Percentiles rank a stretch among this genome's conserved stretches.
These are phyloP conservation scores for Rhinogobio ventralis DNA, from an alignment of 2,797 vertebrate genomes.

Conservation along the genomic window DNA sequence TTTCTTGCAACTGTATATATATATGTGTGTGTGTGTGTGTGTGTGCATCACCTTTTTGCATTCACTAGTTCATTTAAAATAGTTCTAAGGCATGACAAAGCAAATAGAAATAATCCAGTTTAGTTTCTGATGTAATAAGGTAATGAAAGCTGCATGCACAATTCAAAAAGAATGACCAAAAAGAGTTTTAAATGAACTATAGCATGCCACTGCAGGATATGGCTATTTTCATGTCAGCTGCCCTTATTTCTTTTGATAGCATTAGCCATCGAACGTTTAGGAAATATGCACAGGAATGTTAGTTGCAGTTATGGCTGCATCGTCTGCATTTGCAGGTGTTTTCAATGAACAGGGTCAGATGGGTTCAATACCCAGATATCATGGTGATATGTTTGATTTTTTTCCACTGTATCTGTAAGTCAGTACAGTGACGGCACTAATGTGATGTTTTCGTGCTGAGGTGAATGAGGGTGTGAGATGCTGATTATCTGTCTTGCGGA, in stretches of 20 bases:
- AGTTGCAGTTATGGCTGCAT: background rate
- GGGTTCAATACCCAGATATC: background rate
- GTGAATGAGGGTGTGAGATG: conserved; percentile 46
- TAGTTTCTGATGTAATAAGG: background rate
- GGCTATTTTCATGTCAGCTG: background rate
- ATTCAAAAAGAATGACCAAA: background rate
- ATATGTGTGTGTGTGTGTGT: too few relatives aligned
- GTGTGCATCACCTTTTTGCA: background rate
- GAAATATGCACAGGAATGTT: background rate
- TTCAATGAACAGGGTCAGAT: background rate
- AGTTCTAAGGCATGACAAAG: background rate
- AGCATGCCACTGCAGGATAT: background rate
- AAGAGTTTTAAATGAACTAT: background rate
- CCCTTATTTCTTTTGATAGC: background rate
- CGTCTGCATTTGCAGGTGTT: background rate
- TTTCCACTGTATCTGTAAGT: background rate
- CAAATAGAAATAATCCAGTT: background rate
- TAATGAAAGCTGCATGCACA: background rate
- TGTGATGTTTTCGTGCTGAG: conserved; percentile 23
- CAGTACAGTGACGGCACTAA: background rate
- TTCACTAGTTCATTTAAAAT: background rate
- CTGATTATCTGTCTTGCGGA: conserved; percentile 57
- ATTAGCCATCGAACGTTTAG: background rate
- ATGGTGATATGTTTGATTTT: conserved; percentile 10
- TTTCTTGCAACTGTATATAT: too few relatives aligned